phyloP scores from a whole-genome alignment of 2,797 vertebrate species.

The Myripristis murdjan region DNA sequence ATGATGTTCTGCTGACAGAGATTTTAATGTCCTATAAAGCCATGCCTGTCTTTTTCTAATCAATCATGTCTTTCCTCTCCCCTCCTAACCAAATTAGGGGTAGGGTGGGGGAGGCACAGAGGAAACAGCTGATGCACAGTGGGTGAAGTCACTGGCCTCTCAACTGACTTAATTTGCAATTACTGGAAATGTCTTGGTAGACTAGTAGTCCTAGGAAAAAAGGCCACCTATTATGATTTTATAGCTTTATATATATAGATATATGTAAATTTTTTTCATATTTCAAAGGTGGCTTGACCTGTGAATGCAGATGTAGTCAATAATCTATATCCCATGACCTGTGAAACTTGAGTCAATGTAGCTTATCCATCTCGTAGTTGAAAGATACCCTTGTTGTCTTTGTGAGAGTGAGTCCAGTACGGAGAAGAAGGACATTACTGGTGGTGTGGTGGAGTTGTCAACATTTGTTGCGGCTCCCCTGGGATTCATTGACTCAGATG shows the following conservation, averaged over 20 bases:
- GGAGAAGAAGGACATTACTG: slow-evolving; percentile 24
- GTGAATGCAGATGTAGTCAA: neutral
- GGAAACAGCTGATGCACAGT: slow-evolving; percentile 81
- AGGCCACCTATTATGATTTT: slow-evolving; percentile 1
- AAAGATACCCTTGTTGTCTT: neutral
- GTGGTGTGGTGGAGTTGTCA: slow-evolving; percentile 17
- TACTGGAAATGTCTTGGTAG: slow-evolving; percentile 20
- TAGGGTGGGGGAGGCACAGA: slow-evolving; percentile 76
- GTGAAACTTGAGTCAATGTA: neutral
- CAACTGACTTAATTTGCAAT: slow-evolving; percentile 57
- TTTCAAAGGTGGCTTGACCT: neutral
- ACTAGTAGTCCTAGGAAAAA: slow-evolving; percentile 7
- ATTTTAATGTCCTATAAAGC: slow-evolving; percentile 56
- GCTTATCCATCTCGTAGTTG: neutral
- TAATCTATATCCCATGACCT: neutral
- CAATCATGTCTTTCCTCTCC: slow-evolving; percentile 62
- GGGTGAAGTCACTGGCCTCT: slow-evolving; percentile 69
- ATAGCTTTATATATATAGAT: neutral
- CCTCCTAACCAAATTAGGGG: slow-evolving; percentile 74
- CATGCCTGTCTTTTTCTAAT: slow-evolving; percentile 67
- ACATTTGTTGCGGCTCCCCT: slow-evolving; percentile 43
- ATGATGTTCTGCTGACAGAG: slow-evolving; percentile 31
- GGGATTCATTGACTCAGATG: slow-evolving; percentile 63
- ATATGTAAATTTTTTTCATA: neutral
- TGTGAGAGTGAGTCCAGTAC: slow-evolving; percentile 4